These are phyloP conservation scores for Orchesella cincta DNA, from an alignment of 1,140 invertebrate genomes.

Conservation along the genomic window DNA sequence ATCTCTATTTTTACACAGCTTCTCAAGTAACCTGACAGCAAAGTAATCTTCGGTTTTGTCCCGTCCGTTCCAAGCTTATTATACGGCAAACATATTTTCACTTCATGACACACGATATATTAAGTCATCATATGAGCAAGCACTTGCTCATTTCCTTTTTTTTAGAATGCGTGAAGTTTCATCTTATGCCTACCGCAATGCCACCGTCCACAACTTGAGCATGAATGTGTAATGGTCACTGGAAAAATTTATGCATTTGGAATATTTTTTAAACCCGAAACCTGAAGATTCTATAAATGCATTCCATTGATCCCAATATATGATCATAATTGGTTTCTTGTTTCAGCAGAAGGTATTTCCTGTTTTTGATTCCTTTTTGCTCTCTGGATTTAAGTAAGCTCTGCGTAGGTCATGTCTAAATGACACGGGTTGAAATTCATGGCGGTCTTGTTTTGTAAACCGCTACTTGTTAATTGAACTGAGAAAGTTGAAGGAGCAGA, in stretches of 20 bases:
- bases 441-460: constrained; percentile 25
- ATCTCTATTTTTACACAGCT: background rate
- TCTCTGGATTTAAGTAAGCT: too few relatives aligned
- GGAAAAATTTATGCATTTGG: background rate
- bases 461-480: constrained; percentile 18
- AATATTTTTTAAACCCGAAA: too few relatives aligned
- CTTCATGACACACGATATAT: constrained; percentile 15
- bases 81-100: background rate
- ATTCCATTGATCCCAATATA: background rate
- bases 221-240: background rate
- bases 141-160: constrained; percentile 27
- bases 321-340: constrained; percentile 14
- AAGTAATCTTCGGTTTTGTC: background rate
- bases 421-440: constrained; percentile 4
- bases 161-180: background rate
- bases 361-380: too few relatives aligned
- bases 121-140: constrained; percentile 3
- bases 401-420: background rate
- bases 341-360: constrained; percentile 3
- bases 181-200: constrained; percentile 17
- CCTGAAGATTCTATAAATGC: too few relatives aligned
- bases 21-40: constrained; percentile 6
- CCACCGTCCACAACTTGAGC: background rate
- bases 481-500: constrained; percentile 1
- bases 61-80: background rate